Evolutionary conservation across 2,113 vertebrate species (phyloP).

Genomic region (Pyxicephalus adspersus): DNA sequence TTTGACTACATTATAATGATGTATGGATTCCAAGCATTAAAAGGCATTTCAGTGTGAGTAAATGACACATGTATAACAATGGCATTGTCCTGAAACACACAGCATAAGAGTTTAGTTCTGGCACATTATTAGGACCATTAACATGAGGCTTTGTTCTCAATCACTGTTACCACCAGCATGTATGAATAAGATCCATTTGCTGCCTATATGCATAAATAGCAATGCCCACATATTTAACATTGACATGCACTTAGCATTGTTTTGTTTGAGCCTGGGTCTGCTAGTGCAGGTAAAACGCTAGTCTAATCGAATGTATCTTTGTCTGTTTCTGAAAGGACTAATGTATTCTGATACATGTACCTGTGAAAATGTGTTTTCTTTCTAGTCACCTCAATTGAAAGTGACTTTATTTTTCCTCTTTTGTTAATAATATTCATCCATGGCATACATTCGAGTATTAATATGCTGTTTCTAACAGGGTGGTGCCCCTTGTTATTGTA

Average conservation of each 20-base stretch:
- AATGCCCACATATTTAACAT: constrained; percentile 30
- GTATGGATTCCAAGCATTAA: neutral
- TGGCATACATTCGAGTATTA: neutral
- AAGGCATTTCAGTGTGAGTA: neutral
- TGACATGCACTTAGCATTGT: constrained; percentile 45
- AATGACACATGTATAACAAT: neutral
- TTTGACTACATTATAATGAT: no score
- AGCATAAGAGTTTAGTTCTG: neutral
- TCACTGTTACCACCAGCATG: neutral
- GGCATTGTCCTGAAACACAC: neutral
- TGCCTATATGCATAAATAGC: constrained; percentile 19
- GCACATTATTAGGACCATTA: constrained; percentile 19
- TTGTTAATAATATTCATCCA: neutral
- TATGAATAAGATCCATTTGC: constrained; percentile 11
- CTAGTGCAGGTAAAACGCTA: constrained; percentile 9
- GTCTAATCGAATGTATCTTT: constrained; percentile 36
- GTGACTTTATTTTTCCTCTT: constrained; percentile 7
- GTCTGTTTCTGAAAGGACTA: constrained; percentile 33
- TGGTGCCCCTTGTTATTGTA: no score
- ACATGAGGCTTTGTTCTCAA: constrained; percentile 1
- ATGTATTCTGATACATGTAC: constrained; percentile 28
- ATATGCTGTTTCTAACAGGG: no score
- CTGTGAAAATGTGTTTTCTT: constrained; percentile 25
- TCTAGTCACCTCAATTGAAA: neutral
- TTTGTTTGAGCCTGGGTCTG: neutral